Percentiles rank a stretch among this genome's conserved stretches.
Evolutionary conservation across 2,888 invertebrate species (phyloP).

Genomic region (Tetrapedia diversipes): DNA sequence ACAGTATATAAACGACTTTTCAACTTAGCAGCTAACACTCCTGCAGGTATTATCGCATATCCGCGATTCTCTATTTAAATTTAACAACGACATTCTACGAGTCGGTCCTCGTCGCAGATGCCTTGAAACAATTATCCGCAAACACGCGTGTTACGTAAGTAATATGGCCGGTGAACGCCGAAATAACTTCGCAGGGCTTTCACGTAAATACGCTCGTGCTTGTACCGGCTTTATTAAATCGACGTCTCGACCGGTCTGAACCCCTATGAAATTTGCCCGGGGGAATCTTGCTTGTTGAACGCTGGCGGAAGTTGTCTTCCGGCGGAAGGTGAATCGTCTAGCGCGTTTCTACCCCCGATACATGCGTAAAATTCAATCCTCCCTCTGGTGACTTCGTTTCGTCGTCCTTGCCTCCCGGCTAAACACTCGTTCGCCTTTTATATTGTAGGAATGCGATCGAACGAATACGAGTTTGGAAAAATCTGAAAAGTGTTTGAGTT

Average conservation of each 20-base stretch:
- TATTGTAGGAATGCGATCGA: too few species aligned
- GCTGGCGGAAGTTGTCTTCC: conserved; percentile 24
- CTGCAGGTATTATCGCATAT: too few species aligned
- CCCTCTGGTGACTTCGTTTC: not conserved
- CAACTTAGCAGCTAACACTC: too few species aligned
- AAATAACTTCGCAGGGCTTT: not conserved
- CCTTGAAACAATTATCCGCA: too few species aligned
- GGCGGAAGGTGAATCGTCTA: conserved; percentile 6
- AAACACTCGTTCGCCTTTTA: not conserved
- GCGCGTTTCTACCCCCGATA: not conserved
- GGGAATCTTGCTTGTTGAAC: not conserved
- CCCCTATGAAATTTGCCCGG: not conserved
- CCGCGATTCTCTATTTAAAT: too few species aligned
- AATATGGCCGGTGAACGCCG: not conserved
- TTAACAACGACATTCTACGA: too few species aligned
- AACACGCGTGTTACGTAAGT: too few species aligned
- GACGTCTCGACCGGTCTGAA: not conserved
- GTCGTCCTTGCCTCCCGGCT: too few species aligned
- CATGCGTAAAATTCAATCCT: conserved; percentile 17
- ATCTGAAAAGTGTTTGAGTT: too few species aligned
- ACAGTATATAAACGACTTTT: too few species aligned
- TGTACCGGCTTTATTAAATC: conserved; percentile 25
- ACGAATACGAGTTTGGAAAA: too few species aligned
- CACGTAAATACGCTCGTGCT: not conserved
- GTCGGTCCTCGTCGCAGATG: too few species aligned